Conservation (phyloP, 2,888 invertebrate species). For the Pseudoips prasinana region DNA sequence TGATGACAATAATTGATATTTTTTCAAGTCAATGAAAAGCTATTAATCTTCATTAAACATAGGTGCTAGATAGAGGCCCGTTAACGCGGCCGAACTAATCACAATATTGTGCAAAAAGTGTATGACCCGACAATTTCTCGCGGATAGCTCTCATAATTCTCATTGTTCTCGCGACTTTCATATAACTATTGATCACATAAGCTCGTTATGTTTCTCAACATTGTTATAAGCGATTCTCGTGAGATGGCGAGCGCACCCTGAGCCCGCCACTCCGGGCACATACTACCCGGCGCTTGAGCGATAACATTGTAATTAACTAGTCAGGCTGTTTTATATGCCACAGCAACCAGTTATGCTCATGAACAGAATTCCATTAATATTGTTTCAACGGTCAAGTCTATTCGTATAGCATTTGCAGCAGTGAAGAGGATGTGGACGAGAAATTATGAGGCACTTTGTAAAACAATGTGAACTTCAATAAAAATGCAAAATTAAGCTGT, state of each 20-base stretch:
- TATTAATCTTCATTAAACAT: slow-evolving; percentile 22
- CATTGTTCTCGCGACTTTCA: slow-evolving; percentile 73
- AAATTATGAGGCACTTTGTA: slow-evolving; percentile 49
- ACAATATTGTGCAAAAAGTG: slow-evolving; percentile 53
- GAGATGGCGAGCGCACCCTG: slow-evolving; percentile 39
- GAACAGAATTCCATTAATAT: slow-evolving; percentile 61
- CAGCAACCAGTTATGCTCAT: slow-evolving; percentile 54
- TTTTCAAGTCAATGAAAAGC: slow-evolving; percentile 22
- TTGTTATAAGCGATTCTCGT: slow-evolving; percentile 59
- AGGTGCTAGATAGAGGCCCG: slow-evolving; percentile 19
- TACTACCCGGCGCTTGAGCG: slow-evolving; percentile 38
- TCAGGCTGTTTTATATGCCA: slow-evolving; percentile 45
- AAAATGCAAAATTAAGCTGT: slow-evolving; percentile 53
- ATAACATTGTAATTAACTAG: slow-evolving; percentile 61
- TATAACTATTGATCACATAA: slow-evolving; percentile 59
- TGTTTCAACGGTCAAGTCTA: slow-evolving; percentile 40
- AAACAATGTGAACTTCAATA: slow-evolving; percentile 50
- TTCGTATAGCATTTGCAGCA: slow-evolving; percentile 28
- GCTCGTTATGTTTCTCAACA: slow-evolving; percentile 66
- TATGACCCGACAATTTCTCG: slow-evolving; percentile 58
- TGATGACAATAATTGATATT: too few species aligned
- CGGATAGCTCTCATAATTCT: slow-evolving; percentile 56
- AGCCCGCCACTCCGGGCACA: slow-evolving; percentile 23
- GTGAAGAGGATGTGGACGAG: slow-evolving; percentile 35
- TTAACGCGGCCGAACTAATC: slow-evolving; percentile 24